Base-by-base conservation (phyloP, 1,140 invertebrate genomes). In the Holotrichia oblita region DNA sequence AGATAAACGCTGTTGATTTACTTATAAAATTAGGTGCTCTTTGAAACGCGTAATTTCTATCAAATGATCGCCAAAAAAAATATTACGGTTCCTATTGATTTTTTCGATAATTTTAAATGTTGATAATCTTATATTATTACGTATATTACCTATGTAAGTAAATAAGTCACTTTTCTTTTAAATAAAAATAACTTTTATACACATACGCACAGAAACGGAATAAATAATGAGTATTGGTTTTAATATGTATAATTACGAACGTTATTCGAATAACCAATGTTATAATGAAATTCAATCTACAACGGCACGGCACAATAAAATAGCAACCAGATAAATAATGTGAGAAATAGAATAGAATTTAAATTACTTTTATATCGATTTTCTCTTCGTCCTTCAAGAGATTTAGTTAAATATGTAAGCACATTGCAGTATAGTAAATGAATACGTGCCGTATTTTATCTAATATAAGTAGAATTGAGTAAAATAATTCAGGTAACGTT, bases 311-410 rank as follows among this genome's bases (percentile, higher is more conserved):
- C 61, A 34, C 20, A 69, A 69, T 69, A 69, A 69, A 55, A 24
- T 69, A 24, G 12, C 20, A 69, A 34, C 9, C 61, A 69, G 61
- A 69, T 69, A 61, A 61, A 61, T 61, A 69, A 27, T 69, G 61
- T 34, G 22, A 14, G 61, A 69, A 69, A 69, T 14, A 24, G 61
- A 34, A 27, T 69, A 69, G 61, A 69, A 69, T 69, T 69, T 69
- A 69, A 69, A 69, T 69, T 69, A 69, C 0, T 69, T 69, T 34
- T 14, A 69, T 69, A 69, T 69, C 61, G 61, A 69, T 69, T 69
- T 69, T 69, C 22, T 3, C 61, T 27, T 69, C 12, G 61, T 22
- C 20, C 24, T 0, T 20, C 61, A 34, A 69, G 61, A 4, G 61
- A 69, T 24, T 24, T 27, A 24, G 22, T 4, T 7, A 27, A 69